Evolutionary conservation across 1,140 invertebrate species (phyloP).

Genomic region (Leptinotarsa defecta): DNA sequence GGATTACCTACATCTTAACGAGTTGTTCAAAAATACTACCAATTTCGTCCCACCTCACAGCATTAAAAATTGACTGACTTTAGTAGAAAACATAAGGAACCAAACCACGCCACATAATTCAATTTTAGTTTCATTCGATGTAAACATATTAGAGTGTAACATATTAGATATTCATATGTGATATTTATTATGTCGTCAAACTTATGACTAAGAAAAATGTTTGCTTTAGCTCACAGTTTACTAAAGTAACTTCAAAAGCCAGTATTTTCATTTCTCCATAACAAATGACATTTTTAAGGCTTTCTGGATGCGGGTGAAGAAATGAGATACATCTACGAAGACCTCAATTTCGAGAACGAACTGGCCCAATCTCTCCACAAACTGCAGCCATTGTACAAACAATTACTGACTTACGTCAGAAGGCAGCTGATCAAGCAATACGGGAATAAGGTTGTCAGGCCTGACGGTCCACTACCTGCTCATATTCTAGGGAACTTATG

Average conservation of each 20-base stretch:
- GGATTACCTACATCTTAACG: too few species aligned
- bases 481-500: conserved; percentile 84
- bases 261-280: background rate
- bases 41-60: too few species aligned
- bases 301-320: conserved; percentile 79
- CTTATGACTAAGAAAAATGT: background rate
- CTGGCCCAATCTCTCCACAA: conserved; percentile 73
- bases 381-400: conserved; percentile 78
- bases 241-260: too few species aligned
- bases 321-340: conserved; percentile 73
- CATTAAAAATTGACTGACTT: too few species aligned
- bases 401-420: conserved; percentile 85
- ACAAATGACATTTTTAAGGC: conserved; percentile 57
- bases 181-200: background rate
- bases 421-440: conserved; percentile 71
- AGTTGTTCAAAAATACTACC: too few species aligned
- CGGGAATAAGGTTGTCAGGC: conserved; percentile 65
- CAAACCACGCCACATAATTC: too few species aligned
- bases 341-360: conserved; percentile 69
- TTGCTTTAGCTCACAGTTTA: background rate
- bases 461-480: conserved; percentile 76
- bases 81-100: too few species aligned
- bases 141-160: too few species aligned
- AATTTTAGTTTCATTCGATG: too few species aligned
- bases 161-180: too few species aligned